A percentile compares a stretch with the other conserved stretches of the same genome.
phyloP scores from a whole-genome alignment of 2,797 vertebrate species.

The Sebastiscus tertius region DNA sequence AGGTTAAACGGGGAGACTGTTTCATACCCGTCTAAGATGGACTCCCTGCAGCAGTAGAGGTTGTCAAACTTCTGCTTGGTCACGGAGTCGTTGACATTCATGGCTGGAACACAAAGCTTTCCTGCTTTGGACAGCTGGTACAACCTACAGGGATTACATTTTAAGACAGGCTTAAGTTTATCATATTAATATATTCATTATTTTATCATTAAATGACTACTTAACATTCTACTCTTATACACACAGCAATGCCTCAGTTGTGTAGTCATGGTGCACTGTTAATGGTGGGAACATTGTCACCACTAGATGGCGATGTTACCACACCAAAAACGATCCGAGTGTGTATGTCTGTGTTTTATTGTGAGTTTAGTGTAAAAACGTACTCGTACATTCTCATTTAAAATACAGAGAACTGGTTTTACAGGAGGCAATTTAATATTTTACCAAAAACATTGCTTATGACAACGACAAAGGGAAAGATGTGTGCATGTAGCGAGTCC shows the following conservation, averaged over 20 bases:
- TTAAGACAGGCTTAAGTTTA: background rate
- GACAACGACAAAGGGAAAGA: background rate
- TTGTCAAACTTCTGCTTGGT: slow-evolving; percentile 99
- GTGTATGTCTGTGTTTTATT: background rate
- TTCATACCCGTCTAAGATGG: slow-evolving; percentile 92
- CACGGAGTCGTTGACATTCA: slow-evolving; percentile 98
- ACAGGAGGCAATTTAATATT: background rate
- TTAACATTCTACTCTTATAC: background rate
- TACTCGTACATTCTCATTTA: background rate
- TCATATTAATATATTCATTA: background rate
- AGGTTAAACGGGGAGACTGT: background rate
- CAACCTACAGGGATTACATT: slow-evolving; percentile 77
- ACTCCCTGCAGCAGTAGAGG: slow-evolving; percentile 97
- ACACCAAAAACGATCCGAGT: background rate
- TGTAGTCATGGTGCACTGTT: background rate
- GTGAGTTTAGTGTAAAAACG: background rate
- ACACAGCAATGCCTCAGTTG: background rate
- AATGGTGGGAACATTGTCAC: background rate
- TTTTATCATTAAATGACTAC: background rate
- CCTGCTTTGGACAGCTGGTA: slow-evolving; percentile 96
- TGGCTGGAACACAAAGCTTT: slow-evolving; percentile 96
- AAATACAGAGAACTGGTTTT: background rate
- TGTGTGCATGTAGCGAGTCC: background rate
- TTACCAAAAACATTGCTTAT: background rate
- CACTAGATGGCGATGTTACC: slow-evolving; percentile 77